These are phyloP conservation scores for Bos indicus DNA, from an alignment of 2,113 vertebrate genomes.

Conservation along the genomic window DNA sequence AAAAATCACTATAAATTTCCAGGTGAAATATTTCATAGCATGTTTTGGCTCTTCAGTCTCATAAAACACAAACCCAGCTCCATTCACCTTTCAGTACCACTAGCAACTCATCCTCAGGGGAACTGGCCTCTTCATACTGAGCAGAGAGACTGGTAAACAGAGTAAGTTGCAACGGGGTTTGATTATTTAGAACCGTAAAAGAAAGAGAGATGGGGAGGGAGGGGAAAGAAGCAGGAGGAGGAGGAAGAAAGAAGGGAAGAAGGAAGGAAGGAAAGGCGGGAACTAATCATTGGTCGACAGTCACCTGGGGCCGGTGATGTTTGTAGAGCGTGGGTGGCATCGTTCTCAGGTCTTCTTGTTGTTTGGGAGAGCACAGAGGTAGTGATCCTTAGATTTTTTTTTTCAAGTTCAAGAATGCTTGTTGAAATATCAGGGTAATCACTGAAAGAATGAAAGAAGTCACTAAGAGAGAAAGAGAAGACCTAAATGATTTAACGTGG, in stretches of 20 bases:
- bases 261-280: neutral
- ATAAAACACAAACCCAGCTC: neutral
- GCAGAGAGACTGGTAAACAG: neutral
- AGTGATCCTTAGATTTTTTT: neutral
- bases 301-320: neutral
- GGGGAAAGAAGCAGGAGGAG: too few relatives aligned
- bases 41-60: neutral
- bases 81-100: neutral
- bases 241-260: neutral
- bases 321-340: neutral
- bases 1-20: neutral
- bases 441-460: neutral
- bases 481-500: neutral
- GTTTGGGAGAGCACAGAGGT: neutral
- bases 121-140: neutral
- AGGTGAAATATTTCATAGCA: neutral
- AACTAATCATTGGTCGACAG: accelerated
- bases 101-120: neutral
- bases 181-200: neutral
- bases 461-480: neutral
- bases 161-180: neutral
- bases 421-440: neutral
- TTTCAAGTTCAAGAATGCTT: neutral
- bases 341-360: neutral
- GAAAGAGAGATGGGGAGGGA: accelerated